Percentiles rank a stretch among this genome's conserved stretches.
Conservation (phyloP, 2,113 vertebrate species). For the Tupaia tana region DNA sequence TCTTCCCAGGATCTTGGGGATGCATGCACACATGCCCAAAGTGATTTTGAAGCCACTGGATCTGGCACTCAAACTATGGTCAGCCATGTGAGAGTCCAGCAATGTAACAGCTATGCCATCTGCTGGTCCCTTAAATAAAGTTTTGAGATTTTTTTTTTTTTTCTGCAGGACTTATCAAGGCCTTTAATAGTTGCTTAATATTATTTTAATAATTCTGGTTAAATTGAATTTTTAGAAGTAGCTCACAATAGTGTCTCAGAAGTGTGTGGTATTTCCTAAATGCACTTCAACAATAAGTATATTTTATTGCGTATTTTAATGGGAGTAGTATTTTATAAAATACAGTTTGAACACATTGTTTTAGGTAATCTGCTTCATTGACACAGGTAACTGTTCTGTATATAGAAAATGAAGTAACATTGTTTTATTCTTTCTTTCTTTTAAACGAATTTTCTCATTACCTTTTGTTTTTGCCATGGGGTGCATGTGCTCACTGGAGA, state of each 20-base stretch:
- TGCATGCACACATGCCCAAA: no score
- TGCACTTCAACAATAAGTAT: background rate
- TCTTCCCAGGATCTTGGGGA: no score
- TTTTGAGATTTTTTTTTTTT: background rate
- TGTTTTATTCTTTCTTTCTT: background rate
- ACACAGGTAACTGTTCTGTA: background rate
- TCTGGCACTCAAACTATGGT: no score
- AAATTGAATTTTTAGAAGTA: background rate
- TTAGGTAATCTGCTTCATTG: background rate
- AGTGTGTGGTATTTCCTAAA: background rate
- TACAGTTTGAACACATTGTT: background rate
- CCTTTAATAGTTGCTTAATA: background rate
- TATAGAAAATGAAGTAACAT: background rate
- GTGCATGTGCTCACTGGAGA: no score
- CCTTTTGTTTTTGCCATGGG: no score
- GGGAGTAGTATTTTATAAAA: background rate
- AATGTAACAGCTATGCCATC: no score
- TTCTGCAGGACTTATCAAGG: background rate
- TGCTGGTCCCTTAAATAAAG: background rate
- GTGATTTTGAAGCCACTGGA: no score
- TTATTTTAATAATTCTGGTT: background rate
- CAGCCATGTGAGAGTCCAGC: no score
- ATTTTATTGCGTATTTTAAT: background rate
- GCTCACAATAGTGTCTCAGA: background rate
- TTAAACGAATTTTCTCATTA: background rate